Evolutionary conservation across 2,113 vertebrate genomes (phyloP).

Genomic region (Ochotona princeps): DNA sequence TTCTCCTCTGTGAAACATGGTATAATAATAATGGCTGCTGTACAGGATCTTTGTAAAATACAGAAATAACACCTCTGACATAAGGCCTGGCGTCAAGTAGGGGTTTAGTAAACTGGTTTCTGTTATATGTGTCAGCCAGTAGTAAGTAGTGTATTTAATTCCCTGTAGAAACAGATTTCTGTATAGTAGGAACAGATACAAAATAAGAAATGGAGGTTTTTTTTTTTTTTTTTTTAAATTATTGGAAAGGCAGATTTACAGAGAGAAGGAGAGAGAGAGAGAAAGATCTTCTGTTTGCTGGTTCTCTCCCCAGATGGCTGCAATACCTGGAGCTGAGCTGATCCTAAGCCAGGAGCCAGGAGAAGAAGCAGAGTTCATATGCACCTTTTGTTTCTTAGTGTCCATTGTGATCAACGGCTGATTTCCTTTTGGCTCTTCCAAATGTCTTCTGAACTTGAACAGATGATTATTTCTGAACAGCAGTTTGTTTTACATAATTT

Average conservation of each 20-base stretch:
- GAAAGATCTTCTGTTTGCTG: no score
- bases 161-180: constrained; percentile 43
- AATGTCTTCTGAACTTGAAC: constrained; percentile 27
- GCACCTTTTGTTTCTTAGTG: neutral
- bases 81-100: neutral
- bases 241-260: no score
- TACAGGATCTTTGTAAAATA: constrained; percentile 22
- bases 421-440: constrained; percentile 44
- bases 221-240: no score
- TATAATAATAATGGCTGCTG: neutral
- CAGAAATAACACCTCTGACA: neutral
- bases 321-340: no score
- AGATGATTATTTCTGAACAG: constrained; percentile 16
- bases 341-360: no score
- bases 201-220: constrained; percentile 6
- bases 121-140: neutral
- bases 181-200: constrained; percentile 13
- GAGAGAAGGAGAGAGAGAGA: no score
- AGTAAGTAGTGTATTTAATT: constrained; percentile 44
- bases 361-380: no score
- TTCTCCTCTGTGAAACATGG: constrained; percentile 53
- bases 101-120: neutral
- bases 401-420: constrained; percentile 32
- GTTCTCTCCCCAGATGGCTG: no score
- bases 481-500: constrained; percentile 45